Conservation (phyloP, 2,888 invertebrate genomes). For the Trisateles emortualis region DNA sequence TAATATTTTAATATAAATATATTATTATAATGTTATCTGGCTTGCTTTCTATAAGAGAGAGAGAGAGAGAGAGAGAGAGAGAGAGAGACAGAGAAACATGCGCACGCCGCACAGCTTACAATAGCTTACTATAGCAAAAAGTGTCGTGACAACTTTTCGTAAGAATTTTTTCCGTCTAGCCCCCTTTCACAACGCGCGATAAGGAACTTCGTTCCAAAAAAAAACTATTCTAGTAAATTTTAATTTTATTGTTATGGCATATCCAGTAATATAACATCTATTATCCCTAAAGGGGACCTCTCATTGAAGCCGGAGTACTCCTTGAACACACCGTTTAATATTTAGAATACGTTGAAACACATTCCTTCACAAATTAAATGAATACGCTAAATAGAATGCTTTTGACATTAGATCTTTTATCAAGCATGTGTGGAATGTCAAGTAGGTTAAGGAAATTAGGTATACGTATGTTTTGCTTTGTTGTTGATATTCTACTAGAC, state of each 20-base stretch:
- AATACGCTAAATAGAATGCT: neutral
- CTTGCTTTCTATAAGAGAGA: too few relatives aligned
- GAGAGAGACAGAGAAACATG: too few relatives aligned
- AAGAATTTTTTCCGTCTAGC: too few relatives aligned
- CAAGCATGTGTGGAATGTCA: neutral
- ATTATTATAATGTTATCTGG: too few relatives aligned
- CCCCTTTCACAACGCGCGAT: too few relatives aligned
- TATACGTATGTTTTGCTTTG: neutral
- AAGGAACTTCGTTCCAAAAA: too few relatives aligned
- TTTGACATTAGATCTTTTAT: slow-evolving; percentile 17
- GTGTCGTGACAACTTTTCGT: too few relatives aligned
- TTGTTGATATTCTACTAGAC: neutral
- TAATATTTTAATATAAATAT: too few relatives aligned
- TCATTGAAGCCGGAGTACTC: slow-evolving; percentile 32
- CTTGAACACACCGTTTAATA: slow-evolving; percentile 25
- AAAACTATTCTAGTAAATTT: too few relatives aligned
- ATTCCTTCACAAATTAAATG: slow-evolving; percentile 21
- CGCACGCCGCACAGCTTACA: too few relatives aligned
- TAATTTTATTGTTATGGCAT: neutral
- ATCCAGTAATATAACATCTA: slow-evolving; percentile 3
- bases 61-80: too few relatives aligned
- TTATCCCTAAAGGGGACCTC: slow-evolving; percentile 13
- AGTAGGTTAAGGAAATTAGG: neutral
- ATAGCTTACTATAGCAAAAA: too few relatives aligned
- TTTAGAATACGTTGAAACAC: slow-evolving; percentile 20